These are phyloP conservation scores for Channa maculata DNA, from an alignment of 2,113 vertebrate genomes.

Conservation along the genomic window DNA sequence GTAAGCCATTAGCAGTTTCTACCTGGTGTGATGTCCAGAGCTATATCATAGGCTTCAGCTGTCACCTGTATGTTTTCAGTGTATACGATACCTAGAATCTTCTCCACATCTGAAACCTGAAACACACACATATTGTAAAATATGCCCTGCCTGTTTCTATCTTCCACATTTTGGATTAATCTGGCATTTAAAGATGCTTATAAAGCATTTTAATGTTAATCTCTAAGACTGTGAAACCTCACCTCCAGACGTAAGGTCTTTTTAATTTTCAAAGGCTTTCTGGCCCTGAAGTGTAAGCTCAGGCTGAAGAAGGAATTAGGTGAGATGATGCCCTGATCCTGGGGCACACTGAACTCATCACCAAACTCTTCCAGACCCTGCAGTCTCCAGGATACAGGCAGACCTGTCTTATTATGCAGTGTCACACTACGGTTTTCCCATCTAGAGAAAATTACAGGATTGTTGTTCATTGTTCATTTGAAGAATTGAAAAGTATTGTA, in stretches of 20 bases:
- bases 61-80: constrained; percentile 86
- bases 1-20: not conserved
- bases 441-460: constrained; percentile 68
- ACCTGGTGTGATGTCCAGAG: constrained; percentile 89
- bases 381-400: constrained; percentile 88
- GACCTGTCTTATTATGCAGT: constrained; percentile 82
- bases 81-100: constrained; percentile 88
- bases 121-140: constrained; percentile 25
- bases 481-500: not conserved
- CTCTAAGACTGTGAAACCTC: too few species aligned
- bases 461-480: too few species aligned
- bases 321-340: constrained; percentile 79
- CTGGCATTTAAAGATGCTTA: not conserved
- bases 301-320: constrained; percentile 77
- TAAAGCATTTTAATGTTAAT: not conserved
- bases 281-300: constrained; percentile 84
- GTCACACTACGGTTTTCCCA: constrained; percentile 78
- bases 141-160: too few species aligned
- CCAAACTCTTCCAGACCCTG: constrained; percentile 87
- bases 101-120: constrained; percentile 90
- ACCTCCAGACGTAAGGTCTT: constrained; percentile 88
- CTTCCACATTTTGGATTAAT: too few species aligned
- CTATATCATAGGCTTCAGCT: constrained; percentile 89
- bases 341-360: constrained; percentile 84
- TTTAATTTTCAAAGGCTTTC: constrained; percentile 79